Conservation (phyloP, 1,140 invertebrate genomes). For the Drosophila pectinifera region DNA sequence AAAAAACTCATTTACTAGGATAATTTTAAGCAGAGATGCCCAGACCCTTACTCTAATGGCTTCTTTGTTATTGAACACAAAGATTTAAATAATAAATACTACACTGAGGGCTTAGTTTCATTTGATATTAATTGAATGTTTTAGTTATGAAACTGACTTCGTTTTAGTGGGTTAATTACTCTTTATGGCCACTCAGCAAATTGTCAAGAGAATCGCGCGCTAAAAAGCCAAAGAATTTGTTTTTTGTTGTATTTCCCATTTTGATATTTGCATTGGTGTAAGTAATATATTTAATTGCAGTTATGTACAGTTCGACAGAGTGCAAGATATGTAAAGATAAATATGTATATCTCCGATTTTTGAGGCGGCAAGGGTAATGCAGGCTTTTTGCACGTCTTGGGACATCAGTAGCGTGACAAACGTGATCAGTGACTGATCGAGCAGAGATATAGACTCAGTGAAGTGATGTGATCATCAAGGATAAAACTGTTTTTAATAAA, state of each 20-base stretch:
- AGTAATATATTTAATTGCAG: slow-evolving; percentile 64
- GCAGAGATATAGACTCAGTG: not conserved
- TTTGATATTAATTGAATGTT: not conserved
- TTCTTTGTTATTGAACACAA: too few species aligned
- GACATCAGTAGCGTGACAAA: slow-evolving; percentile 17
- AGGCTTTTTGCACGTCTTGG: slow-evolving; percentile 1
- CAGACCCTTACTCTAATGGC: too few species aligned
- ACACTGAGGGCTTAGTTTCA: too few species aligned
- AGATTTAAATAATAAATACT: too few species aligned
- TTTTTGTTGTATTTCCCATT: slow-evolving; percentile 10
- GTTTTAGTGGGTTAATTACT: slow-evolving; percentile 11
- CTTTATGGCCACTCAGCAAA: slow-evolving; percentile 43
- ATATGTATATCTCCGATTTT: slow-evolving; percentile 10
- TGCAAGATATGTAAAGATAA: slow-evolving; percentile 8
- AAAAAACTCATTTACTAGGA: too few species aligned
- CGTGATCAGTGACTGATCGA: slow-evolving; percentile 23
- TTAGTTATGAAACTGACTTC: too few species aligned
- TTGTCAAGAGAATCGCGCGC: slow-evolving; percentile 6
- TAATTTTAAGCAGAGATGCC: too few species aligned
- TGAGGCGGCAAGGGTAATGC: slow-evolving; percentile 13
- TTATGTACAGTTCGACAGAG: slow-evolving; percentile 48
- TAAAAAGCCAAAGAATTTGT: slow-evolving; percentile 17
- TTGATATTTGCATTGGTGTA: slow-evolving; percentile 15
- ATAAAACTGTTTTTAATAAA: not conserved
- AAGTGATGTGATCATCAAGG: not conserved